A percentile compares a stretch with the other conserved stretches of the same genome.
Conservation (phyloP, 2,888 invertebrate genomes). For the Panopea generosa region DNA sequence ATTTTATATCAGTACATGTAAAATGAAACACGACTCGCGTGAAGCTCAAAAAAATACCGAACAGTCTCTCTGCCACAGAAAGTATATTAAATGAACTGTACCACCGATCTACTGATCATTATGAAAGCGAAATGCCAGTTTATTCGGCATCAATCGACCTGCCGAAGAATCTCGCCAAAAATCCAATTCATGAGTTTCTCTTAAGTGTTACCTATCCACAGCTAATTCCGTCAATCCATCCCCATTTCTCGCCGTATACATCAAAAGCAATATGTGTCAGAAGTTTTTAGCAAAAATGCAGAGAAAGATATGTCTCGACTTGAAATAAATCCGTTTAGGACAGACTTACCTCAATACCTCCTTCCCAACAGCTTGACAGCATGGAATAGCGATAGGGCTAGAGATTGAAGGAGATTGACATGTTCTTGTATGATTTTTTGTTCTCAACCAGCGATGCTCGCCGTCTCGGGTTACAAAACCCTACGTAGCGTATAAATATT, state of each 20-base stretch:
- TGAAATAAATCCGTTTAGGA: slow-evolving; percentile 26
- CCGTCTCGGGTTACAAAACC: slow-evolving; percentile 30
- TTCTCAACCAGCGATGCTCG: slow-evolving; percentile 29
- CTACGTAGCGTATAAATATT: slow-evolving; percentile 33
- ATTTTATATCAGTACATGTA: no score
- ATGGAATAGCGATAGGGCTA: slow-evolving; percentile 9
- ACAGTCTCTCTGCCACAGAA: no score
- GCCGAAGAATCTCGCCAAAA: no score
- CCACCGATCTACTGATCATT: no score
- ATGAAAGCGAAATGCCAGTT: no score
- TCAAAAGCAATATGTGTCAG: slow-evolving; percentile 39
- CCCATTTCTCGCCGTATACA: slow-evolving; percentile 7
- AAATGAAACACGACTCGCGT: no score
- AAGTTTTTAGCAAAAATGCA: slow-evolving; percentile 16
- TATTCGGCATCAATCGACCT: no score
- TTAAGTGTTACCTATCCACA: no score
- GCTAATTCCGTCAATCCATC: no score
- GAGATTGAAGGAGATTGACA: slow-evolving; percentile 27
- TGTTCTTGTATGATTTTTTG: slow-evolving; percentile 26
- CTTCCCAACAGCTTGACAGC: slow-evolving; percentile 12
- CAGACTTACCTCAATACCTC: slow-evolving; percentile 19
- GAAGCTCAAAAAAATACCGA: no score
- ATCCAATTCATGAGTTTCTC: no score
- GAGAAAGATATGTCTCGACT: slow-evolving; percentile 11
- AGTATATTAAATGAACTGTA: no score